Evolutionary conservation across 2,888 invertebrate species (phyloP).

Genomic region (Argyra leucocephala): DNA sequence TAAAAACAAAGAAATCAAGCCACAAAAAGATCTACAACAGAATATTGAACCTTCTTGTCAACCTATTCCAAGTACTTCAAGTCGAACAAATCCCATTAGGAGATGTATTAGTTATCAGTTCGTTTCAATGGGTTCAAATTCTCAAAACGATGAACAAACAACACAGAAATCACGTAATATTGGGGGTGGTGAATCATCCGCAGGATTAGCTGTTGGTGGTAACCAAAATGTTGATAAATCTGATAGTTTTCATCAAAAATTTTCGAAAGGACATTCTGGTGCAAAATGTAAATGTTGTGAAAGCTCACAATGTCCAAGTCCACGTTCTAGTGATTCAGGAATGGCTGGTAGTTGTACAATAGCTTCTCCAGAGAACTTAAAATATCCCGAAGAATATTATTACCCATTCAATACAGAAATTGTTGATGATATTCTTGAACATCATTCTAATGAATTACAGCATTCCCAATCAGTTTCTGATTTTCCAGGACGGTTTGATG

Average conservation of each 20-base stretch:
- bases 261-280: conserved; percentile 19
- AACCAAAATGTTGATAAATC: conserved; percentile 13
- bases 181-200: background rate
- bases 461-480: conserved; percentile 27
- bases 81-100: conserved; percentile 33
- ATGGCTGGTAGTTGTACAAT: conserved; percentile 74
- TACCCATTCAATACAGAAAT: conserved; percentile 21
- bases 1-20: conserved; percentile 16
- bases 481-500: conserved; percentile 35
- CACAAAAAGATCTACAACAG: conserved; percentile 15
- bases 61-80: conserved; percentile 10
- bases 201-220: background rate
- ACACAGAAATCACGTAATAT: background rate
- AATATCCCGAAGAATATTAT: conserved; percentile 19
- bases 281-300: conserved; percentile 52
- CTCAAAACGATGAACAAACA: conserved; percentile 17
- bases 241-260: conserved; percentile 22
- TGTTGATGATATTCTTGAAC: background rate
- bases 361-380: conserved; percentile 58
- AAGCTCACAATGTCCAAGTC: conserved; percentile 56
- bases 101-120: conserved; percentile 48
- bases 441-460: background rate
- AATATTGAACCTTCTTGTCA: background rate
- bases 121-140: conserved; percentile 36
- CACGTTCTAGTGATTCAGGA: conserved; percentile 67